Conservation (phyloP, 2,888 invertebrate genomes). For the Sphaerophoria taeniata region DNA sequence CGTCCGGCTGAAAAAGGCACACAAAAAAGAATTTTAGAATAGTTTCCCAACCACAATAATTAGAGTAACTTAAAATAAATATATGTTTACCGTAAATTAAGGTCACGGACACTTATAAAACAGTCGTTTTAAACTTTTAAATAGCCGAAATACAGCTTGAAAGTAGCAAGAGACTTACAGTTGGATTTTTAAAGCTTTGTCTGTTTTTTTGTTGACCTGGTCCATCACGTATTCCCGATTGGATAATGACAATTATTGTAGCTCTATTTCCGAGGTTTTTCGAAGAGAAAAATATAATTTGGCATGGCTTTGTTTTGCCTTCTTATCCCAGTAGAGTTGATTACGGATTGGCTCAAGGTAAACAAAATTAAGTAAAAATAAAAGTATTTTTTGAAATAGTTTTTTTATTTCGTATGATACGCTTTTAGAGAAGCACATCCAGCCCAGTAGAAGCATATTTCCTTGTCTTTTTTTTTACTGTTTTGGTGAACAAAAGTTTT, state of each 20-base stretch:
- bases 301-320: too few species aligned
- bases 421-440: too few species aligned
- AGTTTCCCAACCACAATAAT: not conserved
- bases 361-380: too few species aligned
- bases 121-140: not conserved
- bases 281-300: conserved; percentile 18
- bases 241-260: conserved; percentile 59
- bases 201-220: not conserved
- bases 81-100: conserved; percentile 58
- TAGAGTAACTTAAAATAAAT: conserved; percentile 32
- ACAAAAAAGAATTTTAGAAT: not conserved
- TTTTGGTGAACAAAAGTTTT: too few species aligned
- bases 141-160: conserved; percentile 42
- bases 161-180: conserved; percentile 7
- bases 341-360: too few species aligned
- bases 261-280: conserved; percentile 10
- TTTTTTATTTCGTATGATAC: too few species aligned
- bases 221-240: conserved; percentile 62
- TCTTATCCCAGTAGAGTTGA: too few species aligned
- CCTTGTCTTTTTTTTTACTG: too few species aligned
- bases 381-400: too few species aligned
- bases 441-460: too few species aligned
- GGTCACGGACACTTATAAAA: conserved; percentile 63
- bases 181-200: conserved; percentile 40
- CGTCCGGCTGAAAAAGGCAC: conserved; percentile 28